Evolutionary conservation across 2,113 vertebrate genomes (phyloP), one percentile per base, ranked within the genome.

Genomic region (Peromyscus polionotus): DNA sequence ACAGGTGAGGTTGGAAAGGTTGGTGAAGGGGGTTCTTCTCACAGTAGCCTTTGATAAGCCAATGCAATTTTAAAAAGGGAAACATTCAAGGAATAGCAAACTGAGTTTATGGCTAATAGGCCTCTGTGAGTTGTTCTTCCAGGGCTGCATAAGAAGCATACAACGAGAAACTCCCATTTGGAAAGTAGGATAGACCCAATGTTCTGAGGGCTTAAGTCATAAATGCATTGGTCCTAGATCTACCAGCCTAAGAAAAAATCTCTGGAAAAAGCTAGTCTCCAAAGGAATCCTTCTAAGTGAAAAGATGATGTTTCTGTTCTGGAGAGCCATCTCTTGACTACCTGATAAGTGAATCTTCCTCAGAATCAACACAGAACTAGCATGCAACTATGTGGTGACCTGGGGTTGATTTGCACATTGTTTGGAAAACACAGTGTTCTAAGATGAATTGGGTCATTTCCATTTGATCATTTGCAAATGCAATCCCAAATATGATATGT

Each of bases 1-100:
- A 99, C 99, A 99, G 99, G 99, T 99, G 98, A 98, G 88, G 65
- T 48, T 19, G 51, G 5, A n/a, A 84, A 57, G 28, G 45, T 28
- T 39, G 13, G 39, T 24, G 5, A 91, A 72, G 24, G 10, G 39
- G 14, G 39, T 42, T 42, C 3, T n/a, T 79, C 80, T 67, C 67
- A 22, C 14, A 0, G 20, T 26, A 68, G n/a, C 87, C 28, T 68
- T 94, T n/a, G 39, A 86, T n/a, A 51, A 90, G 22, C 59, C 48
- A 70, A 24, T 36, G 22, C 83, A 61, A 90, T 84, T 51, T 76
- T 5, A 51, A 81, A 85, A 94, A 84, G 39, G 67, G 42, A 75
- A 91, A 77, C 13, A 39, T 28, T 42, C 67, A 68, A 61, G 36
- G 11, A 87, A 16, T 24, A 72, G 6, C 13, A 12, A 3, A 22